Evolutionary conservation across 1,140 invertebrate genomes (phyloP).

Genomic region (Anastatus disparis): DNA sequence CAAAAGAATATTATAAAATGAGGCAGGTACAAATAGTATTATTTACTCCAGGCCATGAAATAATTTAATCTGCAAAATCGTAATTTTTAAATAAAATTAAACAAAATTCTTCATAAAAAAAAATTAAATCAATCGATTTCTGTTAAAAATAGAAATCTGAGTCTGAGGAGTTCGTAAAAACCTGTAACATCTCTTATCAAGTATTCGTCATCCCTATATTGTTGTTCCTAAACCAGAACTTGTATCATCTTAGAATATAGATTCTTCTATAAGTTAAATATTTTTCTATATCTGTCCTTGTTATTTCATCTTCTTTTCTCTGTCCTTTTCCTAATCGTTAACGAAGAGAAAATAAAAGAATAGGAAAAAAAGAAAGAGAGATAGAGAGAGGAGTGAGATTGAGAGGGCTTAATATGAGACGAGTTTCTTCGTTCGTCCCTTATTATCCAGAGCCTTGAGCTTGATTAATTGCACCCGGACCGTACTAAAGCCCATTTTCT

Average conservation of each 20-base stretch:
- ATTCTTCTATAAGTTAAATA: background rate
- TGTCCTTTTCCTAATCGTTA: slow-evolving; percentile 22
- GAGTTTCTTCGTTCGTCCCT: slow-evolving; percentile 35
- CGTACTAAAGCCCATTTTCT: slow-evolving; percentile 38
- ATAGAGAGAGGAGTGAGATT: slow-evolving; percentile 1
- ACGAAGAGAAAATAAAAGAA: no score
- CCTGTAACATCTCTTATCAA: no score
- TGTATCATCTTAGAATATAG: background rate
- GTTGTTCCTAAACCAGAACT: background rate
- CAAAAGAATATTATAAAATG: no score
- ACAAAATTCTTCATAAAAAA: no score
- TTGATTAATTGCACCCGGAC: slow-evolving; percentile 39
- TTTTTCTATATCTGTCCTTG: background rate
- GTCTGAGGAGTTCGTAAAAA: no score
- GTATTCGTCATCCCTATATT: background rate
- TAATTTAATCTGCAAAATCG: no score
- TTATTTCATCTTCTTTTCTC: no score
- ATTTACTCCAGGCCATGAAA: no score
- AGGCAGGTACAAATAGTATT: no score
- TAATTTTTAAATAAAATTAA: no score
- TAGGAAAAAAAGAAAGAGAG: background rate
- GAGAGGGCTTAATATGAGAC: slow-evolving; percentile 26
- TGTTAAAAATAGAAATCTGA: no score
- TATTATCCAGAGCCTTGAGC: slow-evolving; percentile 40
- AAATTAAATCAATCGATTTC: no score